Base-by-base conservation (phyloP, 1,140 invertebrate species). In the Idris sp. region DNA sequence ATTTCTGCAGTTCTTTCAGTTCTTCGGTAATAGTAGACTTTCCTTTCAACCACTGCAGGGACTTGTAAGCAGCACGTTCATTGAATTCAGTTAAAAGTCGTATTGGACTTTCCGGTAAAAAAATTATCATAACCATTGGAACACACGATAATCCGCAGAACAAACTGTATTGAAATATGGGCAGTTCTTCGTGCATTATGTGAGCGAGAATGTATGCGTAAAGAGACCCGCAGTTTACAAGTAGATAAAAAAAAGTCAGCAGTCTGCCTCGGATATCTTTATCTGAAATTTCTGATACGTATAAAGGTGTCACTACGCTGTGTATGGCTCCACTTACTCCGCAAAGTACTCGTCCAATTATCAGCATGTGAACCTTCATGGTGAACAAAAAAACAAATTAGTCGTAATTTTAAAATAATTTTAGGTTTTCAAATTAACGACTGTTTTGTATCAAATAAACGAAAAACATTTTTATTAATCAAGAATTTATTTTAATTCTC, bases 221-320 rank as follows among this genome's bases (percentile, higher is more conserved):
- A 25, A 94, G 85, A 19, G 95, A 92, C 72, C 94, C 94, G 22
- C 92, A 86, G 8, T 92, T 93, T 25, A 95, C 88, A 83, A 92
- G 91, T 11, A 94, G 82, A 78, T 95, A 93, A 64, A 93, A 93
- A 74, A 91, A 91, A 31, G 90, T 91, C 7, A 93, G 92, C 4
- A 96, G 85, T 6, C 91, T 90, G 11, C 93, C 94, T 31, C 95
- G 89, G 43, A 93, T 91, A 8, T 91, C 89, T 62, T 91, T 91
- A 56, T 94, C 92, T 0, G 93, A 91, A 11, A 95, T 93, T 88
- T 96, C 95, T 28, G 92, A 92, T 6, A 93, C 92, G 80, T 95
- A 96, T 8, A 95, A 89, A 0, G 94, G 94, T 0, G 90, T 91
- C 1, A 92, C 89, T 5, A 92, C 90, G 61, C 92, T 92, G 54